Base-by-base conservation (phyloP, 2,113 vertebrate species). In the Fulmarus glacialis region DNA sequence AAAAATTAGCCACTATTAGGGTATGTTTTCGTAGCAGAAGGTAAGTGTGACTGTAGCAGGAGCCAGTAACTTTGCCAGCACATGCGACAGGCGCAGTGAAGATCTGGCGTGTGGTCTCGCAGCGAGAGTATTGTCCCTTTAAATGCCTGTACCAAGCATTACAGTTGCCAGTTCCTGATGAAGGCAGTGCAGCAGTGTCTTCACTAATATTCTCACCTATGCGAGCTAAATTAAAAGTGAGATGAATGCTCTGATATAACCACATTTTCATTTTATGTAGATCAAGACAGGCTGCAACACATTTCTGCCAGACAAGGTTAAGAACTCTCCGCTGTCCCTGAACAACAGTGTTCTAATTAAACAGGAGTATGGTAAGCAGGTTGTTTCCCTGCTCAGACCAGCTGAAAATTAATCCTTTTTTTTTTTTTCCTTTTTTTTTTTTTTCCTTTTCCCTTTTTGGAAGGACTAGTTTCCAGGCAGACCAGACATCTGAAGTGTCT, bases 271-370 rank as follows among this genome's bases (percentile, higher is more conserved):
- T 97, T 96, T 97, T 96, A 97, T 97, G 96, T 95, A 97, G 97
- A 97, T 97, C 90, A 91, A 97, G 97, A 95, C 96, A 97, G 92
- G 95, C 95, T 97, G 91, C 90, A 97, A 95, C 97, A 97, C 92
- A 97, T 97, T 97, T 96, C 74, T 97, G 90, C 91, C 80, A 95
- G 96, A 96, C 95, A 97, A 97, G 97, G 97, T 97, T 97, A 96
- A 97, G 96, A 97, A 91, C 95, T 97, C 95, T 96, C 87, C 0
- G 40, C 90, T 97, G 95, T 97, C 97, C 97, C 95, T 71, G 93
- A 97, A 96, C 92, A 97, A 93, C 95, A 88, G 90, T 94, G 95
- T 94, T 97, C 96, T 96, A 97, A 97, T 97, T 97, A 97, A 97
- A 91, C 87, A 94, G 88, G 93, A 96, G 66, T 82, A 91, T 82